Conservation (phyloP, 2,797 vertebrate species). For the Cossypha dichroa region DNA sequence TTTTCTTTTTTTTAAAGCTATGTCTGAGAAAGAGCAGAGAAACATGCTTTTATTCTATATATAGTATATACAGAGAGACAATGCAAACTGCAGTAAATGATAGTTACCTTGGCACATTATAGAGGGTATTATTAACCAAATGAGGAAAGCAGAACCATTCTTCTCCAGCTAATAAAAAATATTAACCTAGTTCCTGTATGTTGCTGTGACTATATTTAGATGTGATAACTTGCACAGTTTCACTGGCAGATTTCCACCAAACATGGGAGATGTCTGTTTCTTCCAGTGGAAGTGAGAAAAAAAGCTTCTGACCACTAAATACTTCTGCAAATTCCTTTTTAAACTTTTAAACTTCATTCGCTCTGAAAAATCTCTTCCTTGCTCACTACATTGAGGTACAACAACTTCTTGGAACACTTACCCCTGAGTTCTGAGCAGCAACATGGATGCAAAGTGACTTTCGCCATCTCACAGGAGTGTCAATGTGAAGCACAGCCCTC, state of each 20-base stretch:
- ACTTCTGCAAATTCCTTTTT: background rate
- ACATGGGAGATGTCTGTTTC: rapidly evolving
- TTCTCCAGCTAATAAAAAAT: background rate
- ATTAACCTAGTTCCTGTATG: background rate
- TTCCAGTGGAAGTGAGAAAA: background rate
- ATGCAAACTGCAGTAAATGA: background rate
- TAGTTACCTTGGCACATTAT: background rate
- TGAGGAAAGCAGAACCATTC: background rate
- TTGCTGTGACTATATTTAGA: background rate
- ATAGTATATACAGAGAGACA: background rate
- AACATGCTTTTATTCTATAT: background rate
- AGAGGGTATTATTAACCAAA: background rate
- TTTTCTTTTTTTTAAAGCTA: background rate
- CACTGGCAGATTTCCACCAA: background rate
- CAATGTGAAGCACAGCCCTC: background rate
- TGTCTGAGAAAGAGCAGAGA: background rate
- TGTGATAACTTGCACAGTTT: background rate
- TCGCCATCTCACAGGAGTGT: background rate
- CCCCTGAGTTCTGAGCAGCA: background rate
- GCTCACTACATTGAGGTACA: background rate
- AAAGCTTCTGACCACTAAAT: background rate
- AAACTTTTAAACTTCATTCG: background rate
- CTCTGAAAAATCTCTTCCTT: background rate
- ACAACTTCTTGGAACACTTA: background rate
- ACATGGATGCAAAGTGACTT: background rate